Conservation (phyloP, 2,797 vertebrate genomes). For the Bufotes viridis region DNA sequence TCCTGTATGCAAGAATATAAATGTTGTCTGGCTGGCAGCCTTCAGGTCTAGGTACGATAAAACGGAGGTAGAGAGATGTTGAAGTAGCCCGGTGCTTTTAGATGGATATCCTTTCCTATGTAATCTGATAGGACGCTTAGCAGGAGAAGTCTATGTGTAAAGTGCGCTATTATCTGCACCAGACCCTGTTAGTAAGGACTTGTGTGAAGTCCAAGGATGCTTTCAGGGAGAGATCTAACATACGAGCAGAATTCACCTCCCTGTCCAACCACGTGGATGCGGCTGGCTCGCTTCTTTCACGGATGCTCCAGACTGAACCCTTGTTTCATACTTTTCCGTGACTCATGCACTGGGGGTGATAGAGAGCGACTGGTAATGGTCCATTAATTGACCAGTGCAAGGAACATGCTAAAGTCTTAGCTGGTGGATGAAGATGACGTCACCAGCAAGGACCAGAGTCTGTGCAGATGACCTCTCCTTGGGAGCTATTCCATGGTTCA, state of each 20-base stretch:
- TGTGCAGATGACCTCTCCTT: background rate
- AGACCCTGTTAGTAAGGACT: background rate
- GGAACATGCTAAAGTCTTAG: background rate
- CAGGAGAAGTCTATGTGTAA: background rate
- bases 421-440: background rate
- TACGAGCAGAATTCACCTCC: background rate
- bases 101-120: background rate
- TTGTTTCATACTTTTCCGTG: background rate
- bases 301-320: background rate
- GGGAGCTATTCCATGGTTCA: conserved; percentile 9
- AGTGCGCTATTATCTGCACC: background rate
- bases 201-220: background rate
- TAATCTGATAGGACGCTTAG: background rate
- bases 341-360: background rate
- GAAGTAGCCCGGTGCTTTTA: no score
- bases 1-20: no score
- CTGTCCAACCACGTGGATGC: background rate
- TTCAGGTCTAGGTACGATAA: no score
- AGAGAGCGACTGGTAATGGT: background rate
- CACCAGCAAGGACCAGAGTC: background rate
- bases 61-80: no score
- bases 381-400: background rate
- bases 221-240: background rate
- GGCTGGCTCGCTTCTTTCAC: no score
- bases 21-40: no score